Evolutionary conservation across 2,113 vertebrate species (phyloP).

Genomic region (Cathartes aura): DNA sequence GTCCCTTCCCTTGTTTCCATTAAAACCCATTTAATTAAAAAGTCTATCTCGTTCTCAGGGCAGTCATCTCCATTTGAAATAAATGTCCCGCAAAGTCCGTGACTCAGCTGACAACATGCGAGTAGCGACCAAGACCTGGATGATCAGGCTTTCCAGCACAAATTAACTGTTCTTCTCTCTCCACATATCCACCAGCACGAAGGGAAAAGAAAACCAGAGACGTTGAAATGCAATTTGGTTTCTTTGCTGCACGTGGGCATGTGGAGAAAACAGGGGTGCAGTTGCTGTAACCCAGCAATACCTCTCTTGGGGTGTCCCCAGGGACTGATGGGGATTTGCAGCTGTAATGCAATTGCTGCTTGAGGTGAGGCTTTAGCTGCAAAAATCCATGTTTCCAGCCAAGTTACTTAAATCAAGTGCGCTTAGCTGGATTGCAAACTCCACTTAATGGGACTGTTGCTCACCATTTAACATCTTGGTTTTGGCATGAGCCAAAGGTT

Average conservation of each 20-base stretch:
- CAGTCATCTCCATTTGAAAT: neutral
- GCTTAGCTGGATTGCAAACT: neutral
- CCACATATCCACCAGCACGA: neutral
- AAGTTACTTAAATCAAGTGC: neutral
- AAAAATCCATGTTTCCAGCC: neutral
- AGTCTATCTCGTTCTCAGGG: neutral
- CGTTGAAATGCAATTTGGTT: neutral
- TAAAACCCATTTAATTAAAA: conserved; percentile 22
- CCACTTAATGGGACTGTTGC: neutral
- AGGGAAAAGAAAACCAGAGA: neutral
- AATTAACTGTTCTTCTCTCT: neutral
- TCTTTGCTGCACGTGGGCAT: neutral
- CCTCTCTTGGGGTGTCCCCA: neutral
- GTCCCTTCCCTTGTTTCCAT: conserved; percentile 14
- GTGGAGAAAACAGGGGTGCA: neutral
- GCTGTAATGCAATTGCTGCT: neutral
- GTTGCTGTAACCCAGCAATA: neutral
- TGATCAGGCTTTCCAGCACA: neutral
- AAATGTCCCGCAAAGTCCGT: neutral
- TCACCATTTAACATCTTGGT: neutral
- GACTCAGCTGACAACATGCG: neutral
- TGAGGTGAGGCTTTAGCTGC: neutral
- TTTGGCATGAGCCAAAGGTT: neutral
- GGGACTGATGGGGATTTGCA: neutral
- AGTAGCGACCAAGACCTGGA: neutral